Evolutionary conservation across 1,140 invertebrate genomes (phyloP).

Genomic region (Parapsyche elsis): DNA sequence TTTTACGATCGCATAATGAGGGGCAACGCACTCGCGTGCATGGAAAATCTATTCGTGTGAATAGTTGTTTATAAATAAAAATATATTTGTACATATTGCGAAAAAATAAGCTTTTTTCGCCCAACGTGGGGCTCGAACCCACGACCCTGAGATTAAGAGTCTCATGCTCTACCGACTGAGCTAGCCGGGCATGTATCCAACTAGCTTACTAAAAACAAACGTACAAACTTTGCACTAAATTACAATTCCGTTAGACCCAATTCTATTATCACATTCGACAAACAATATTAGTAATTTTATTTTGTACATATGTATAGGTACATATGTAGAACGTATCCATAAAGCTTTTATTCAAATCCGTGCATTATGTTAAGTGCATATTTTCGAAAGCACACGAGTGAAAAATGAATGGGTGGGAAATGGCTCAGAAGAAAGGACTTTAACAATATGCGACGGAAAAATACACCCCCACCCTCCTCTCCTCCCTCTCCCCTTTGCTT

Average conservation of each 20-base stretch:
- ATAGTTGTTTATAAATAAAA: background rate
- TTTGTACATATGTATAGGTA: background rate
- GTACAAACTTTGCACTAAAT: background rate
- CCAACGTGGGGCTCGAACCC: constrained; percentile 87
- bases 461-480: no score
- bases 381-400: no score
- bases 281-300: no score
- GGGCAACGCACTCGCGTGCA: no score
- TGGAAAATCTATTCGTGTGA: background rate
- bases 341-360: background rate
- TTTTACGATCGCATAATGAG: no score
- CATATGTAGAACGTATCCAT: background rate
- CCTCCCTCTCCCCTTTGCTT: no score
- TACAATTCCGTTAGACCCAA: no score
- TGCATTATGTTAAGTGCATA: no score
- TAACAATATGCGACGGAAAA: no score
- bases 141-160: constrained; percentile 88
- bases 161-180: constrained; percentile 87
- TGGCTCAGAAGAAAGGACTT: no score
- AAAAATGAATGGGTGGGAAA: no score
- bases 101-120: constrained; percentile 62
- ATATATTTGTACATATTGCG: background rate
- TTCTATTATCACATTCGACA: background rate
- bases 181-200: constrained; percentile 71
- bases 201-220: background rate